Conservation (phyloP, 2,888 invertebrate genomes). For the Andrena praecox region DNA sequence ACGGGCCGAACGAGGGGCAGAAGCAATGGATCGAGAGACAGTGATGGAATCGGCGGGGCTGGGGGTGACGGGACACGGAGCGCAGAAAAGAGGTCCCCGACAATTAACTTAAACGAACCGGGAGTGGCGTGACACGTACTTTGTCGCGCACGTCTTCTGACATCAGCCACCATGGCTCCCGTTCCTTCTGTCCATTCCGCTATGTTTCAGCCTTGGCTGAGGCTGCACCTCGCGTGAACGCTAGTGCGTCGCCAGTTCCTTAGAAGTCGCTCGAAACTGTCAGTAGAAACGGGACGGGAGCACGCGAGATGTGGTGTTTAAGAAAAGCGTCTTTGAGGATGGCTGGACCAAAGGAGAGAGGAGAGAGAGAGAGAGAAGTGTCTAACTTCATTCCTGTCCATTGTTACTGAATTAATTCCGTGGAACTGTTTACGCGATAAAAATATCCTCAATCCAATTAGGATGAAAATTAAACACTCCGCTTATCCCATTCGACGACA, state of each 20-base stretch:
- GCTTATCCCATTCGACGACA: neutral
- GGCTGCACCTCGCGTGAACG: slow-evolving; percentile 2
- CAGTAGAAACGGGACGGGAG: slow-evolving; percentile 1
- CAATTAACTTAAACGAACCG: slow-evolving; percentile 82
- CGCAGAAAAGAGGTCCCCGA: slow-evolving; percentile 56
- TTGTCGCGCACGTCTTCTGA: slow-evolving; percentile 80
- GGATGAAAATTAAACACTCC: neutral
- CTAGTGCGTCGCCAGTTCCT: slow-evolving; percentile 12
- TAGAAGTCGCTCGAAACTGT: neutral
- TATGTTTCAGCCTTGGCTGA: slow-evolving; percentile 1
- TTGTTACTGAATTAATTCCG: neutral
- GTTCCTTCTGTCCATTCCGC: slow-evolving; percentile 5
- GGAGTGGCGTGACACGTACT: slow-evolving; percentile 83
- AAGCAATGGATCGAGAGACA: slow-evolving; percentile 60
- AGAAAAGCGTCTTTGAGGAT: slow-evolving; percentile 1
- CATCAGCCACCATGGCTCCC: slow-evolving; percentile 70
- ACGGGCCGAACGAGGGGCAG: slow-evolving; percentile 18
- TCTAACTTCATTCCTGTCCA: neutral
- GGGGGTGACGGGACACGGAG: slow-evolving; percentile 65
- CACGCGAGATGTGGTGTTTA: neutral
- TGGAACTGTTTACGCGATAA: neutral
- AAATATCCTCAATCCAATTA: neutral
- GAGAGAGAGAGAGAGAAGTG: neutral
- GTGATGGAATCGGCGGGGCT: slow-evolving; percentile 75
- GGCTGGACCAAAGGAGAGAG: neutral